Conservation (phyloP, 2,888 invertebrate species). For the Hymenopus coronatus region DNA sequence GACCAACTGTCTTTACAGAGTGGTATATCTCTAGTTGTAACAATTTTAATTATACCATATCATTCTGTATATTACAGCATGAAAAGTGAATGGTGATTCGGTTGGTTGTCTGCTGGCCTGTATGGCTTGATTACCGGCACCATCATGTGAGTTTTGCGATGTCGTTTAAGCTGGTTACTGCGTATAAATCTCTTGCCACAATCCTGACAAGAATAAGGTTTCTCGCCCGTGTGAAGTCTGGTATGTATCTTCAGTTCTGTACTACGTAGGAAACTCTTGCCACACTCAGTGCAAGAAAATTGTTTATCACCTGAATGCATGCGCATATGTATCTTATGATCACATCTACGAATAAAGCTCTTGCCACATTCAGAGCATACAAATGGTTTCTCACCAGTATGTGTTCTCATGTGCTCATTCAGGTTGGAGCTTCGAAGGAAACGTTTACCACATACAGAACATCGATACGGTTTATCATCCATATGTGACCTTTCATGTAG, state of each 20-base stretch:
- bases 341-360: constrained; percentile 9
- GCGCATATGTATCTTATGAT: constrained; percentile 14
- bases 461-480: constrained; percentile 6
- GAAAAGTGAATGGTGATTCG: background rate
- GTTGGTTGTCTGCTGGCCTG: background rate
- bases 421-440: constrained; percentile 7
- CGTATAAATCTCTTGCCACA: constrained; percentile 12
- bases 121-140: background rate
- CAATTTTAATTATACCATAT: background rate
- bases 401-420: constrained; percentile 13
- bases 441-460: constrained; percentile 10
- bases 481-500: constrained; percentile 11
- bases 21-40: background rate
- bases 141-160: constrained; percentile 1
- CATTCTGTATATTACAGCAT: background rate
- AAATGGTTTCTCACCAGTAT: constrained; percentile 5
- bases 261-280: constrained; percentile 3
- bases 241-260: constrained; percentile 14
- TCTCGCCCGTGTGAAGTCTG: constrained; percentile 5
- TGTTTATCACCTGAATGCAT: constrained; percentile 20
- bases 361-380: constrained; percentile 5
- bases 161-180: constrained; percentile 13
- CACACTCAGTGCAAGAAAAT: constrained; percentile 9
- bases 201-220: constrained; percentile 8
- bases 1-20: too few relatives aligned